Base-by-base conservation (phyloP, 2,113 vertebrate species). In the Eulacestoma nigropectus region DNA sequence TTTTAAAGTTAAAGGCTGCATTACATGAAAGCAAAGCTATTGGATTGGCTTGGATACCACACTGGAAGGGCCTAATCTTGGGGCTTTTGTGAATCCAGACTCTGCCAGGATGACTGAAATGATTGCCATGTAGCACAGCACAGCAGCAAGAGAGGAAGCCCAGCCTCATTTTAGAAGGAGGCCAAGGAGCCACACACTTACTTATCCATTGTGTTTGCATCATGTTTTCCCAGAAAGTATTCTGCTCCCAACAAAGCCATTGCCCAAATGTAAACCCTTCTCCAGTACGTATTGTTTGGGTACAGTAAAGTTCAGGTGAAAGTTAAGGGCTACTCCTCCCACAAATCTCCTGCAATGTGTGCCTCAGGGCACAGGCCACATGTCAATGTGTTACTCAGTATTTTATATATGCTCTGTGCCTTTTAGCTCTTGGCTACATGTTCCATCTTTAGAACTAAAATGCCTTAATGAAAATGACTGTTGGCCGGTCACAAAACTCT, bases 221-320 rank as follows among this genome's bases (percentile, higher is more conserved):
- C 20, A 15, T 1, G 0, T 39, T 55, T 44, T 53, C n/a, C 26
- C 50, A n/a, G 17, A 77, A 32, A 39, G 27, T 30, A 22, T 22
- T 60, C 27, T 29, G 12, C n/a, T 47, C 50, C 27, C 39, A 76
- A 4, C 27, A 76, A 53, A 65, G 52, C 17, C 35, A 49, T 13
- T 55, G 52, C 27, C 64, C 64, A 72, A n/a, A 65, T 6, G 52
- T 21, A 87, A 82, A 42, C 33, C 16, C 4, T 70, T 55, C 32
- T 42, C 32, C 64, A 44, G 27, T 25, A 53, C 0, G 0, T 13
- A 9, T 2, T 30, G 10, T 26, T 64, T 70, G 41, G 27, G n/a
- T 42, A 53, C 7, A 23, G 39, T 10, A 7, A 65, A n/a, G 23
- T 27, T 60, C 57, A 62, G 3, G 1, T n/a, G 10, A 15, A 53